Evolutionary conservation across 2,797 vertebrate genomes (phyloP).

Genomic region (Thamnophis elegans): DNA sequence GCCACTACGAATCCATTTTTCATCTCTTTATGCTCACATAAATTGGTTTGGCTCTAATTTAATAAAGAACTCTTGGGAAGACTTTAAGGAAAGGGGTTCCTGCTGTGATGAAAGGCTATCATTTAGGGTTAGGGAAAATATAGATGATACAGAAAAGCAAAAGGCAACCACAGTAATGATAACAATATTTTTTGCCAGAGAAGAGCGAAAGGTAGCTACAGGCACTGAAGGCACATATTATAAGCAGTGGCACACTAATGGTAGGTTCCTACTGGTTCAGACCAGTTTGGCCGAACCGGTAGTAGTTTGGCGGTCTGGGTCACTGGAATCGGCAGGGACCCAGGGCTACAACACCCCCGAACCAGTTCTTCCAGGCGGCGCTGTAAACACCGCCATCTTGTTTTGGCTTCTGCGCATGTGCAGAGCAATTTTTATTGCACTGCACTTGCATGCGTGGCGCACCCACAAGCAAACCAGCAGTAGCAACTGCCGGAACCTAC

Average conservation of each 20-base stretch:
- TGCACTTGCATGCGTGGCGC: too few relatives aligned
- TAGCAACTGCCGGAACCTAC: too few relatives aligned
- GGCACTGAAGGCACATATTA: background rate
- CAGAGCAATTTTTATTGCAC: too few relatives aligned
- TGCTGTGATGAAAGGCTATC: conserved; percentile 7
- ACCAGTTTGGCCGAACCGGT: too few relatives aligned
- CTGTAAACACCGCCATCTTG: too few relatives aligned
- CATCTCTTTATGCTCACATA: conserved; percentile 25
- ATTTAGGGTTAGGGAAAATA: background rate
- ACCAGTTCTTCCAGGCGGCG: too few relatives aligned
- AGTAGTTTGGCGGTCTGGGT: too few relatives aligned
- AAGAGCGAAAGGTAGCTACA: background rate
- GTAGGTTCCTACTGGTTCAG: too few relatives aligned
- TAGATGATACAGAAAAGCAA: background rate
- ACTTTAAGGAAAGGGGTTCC: background rate
- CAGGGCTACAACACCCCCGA: too few relatives aligned
- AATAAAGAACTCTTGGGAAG: background rate
- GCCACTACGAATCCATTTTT: conserved; percentile 48
- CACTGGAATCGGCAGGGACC: too few relatives aligned
- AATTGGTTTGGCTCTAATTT: conserved; percentile 7
- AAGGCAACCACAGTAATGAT: background rate
- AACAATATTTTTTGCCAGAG: background rate
- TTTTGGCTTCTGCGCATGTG: too few relatives aligned
- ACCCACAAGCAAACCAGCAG: too few relatives aligned
- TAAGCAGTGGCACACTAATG: background rate